Conservation (phyloP, 2,113 vertebrate genomes). For the Poecile atricapillus region DNA sequence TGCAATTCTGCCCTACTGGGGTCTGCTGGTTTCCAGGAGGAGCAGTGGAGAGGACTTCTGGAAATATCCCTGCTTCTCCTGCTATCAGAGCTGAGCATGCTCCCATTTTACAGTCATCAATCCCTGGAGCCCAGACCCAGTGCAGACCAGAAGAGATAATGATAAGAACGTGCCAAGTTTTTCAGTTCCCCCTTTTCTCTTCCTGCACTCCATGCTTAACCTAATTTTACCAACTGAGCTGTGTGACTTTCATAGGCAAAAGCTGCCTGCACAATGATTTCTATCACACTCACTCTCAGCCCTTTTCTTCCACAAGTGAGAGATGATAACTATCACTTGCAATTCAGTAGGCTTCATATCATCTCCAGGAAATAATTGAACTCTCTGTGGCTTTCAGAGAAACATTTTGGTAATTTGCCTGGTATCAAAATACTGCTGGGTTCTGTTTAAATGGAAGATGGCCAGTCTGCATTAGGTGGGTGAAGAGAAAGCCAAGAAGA, state of each 20-base stretch:
- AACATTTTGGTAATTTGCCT: conserved; percentile 47
- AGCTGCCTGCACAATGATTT: conserved; percentile 1
- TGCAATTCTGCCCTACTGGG: not conserved
- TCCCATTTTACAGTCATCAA: not conserved
- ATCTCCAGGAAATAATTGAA: conserved; percentile 50
- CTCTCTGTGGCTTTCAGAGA: conserved; percentile 39
- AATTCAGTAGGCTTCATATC: conserved; percentile 60
- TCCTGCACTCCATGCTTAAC: not conserved
- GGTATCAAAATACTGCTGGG: conserved; percentile 21
- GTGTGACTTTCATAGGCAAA: conserved; percentile 8
- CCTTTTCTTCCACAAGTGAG: conserved; percentile 15
- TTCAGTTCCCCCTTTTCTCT: not conserved
- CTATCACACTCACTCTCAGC: conserved; percentile 11
- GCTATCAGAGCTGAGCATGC: not conserved
- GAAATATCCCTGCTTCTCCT: not conserved
- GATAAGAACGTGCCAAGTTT: not conserved
- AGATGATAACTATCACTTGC: conserved; percentile 42
- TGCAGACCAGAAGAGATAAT: not conserved
- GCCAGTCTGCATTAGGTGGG: not conserved
- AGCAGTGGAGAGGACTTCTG: not conserved
- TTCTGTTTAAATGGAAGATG: conserved; percentile 36
- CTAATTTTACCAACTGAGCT: not conserved
- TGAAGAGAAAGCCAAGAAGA: not conserved
- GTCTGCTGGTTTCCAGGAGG: not conserved
- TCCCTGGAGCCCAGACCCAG: not conserved